Evolutionary conservation across 35 echinoderm and acorn worm species (phyloP).

Genomic region (Lytechinus variegatus): DNA sequence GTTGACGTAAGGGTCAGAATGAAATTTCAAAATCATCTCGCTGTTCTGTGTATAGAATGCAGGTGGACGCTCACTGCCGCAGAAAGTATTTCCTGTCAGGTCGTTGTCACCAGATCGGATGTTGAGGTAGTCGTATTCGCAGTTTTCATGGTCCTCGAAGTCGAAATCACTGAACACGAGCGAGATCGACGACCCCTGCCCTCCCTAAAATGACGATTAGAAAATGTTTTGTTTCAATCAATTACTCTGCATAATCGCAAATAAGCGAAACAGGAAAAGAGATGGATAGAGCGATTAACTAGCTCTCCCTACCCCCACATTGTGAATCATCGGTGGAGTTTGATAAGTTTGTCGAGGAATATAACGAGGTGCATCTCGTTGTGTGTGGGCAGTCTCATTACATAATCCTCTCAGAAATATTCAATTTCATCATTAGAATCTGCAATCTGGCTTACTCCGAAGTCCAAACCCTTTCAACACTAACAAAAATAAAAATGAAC

Average conservation of each 20-base stretch:
- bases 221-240: neutral
- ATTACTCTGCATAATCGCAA: neutral
- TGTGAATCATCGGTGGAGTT: too few species aligned
- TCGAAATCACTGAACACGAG: constrained; percentile 55
- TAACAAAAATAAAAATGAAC: too few species aligned
- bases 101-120: constrained; percentile 34
- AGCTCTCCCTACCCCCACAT: too few species aligned
- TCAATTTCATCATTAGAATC: too few species aligned
- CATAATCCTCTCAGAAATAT: too few species aligned
- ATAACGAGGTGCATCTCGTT: too few species aligned
- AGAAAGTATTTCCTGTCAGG: constrained; percentile 39
- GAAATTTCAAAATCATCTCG: constrained; percentile 31
- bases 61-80: neutral
- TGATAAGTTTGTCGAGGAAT: too few species aligned
- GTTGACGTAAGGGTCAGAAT: neutral
- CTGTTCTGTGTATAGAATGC: neutral
- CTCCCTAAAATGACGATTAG: constrained; percentile 32
- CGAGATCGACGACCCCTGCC: constrained; percentile 52
- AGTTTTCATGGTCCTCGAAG: constrained; percentile 37
- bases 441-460: too few species aligned
- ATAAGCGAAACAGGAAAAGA: too few species aligned
- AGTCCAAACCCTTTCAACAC: too few species aligned
- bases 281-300: too few species aligned
- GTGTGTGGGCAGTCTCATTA: too few species aligned
- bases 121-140: constrained; percentile 47